Conservation (phyloP, 2,888 invertebrate genomes). For the Tortrix viridana region DNA sequence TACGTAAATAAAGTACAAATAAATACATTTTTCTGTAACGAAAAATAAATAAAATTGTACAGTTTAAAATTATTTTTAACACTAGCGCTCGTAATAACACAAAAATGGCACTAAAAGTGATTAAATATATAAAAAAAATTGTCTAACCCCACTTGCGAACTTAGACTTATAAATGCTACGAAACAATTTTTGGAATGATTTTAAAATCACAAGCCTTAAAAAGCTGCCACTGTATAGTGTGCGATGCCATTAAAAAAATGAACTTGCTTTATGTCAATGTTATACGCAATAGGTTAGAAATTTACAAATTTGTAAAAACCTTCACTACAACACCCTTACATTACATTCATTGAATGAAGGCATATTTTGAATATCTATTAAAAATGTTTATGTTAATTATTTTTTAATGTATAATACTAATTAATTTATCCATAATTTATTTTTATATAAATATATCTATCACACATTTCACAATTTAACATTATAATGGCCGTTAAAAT, state of each 20-base stretch:
- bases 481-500: background rate
- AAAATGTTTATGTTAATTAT: too few relatives aligned
- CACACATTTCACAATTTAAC: background rate
- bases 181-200: conserved; percentile 74
- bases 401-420: background rate
- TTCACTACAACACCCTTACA: conserved; percentile 6
- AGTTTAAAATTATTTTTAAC: background rate
- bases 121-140: conserved; percentile 9
- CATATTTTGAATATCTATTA: background rate
- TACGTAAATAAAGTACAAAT: too few relatives aligned
- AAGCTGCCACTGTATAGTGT: conserved; percentile 29
- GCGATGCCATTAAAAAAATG: background rate
- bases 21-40: too few relatives aligned
- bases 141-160: conserved; percentile 41
- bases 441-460: conserved; percentile 5
- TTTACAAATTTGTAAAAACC: background rate
- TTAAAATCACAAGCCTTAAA: conserved; percentile 74
- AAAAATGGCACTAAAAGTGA: conserved; percentile 9
- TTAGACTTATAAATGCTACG: conserved; percentile 52
- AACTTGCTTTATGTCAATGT: background rate
- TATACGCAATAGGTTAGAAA: background rate
- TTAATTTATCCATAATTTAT: conserved; percentile 10
- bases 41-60: too few relatives aligned
- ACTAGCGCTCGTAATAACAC: background rate
- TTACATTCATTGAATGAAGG: conserved; percentile 4